Evolutionary conservation across 2,888 invertebrate genomes (phyloP).

Genomic region (Actias luna): DNA sequence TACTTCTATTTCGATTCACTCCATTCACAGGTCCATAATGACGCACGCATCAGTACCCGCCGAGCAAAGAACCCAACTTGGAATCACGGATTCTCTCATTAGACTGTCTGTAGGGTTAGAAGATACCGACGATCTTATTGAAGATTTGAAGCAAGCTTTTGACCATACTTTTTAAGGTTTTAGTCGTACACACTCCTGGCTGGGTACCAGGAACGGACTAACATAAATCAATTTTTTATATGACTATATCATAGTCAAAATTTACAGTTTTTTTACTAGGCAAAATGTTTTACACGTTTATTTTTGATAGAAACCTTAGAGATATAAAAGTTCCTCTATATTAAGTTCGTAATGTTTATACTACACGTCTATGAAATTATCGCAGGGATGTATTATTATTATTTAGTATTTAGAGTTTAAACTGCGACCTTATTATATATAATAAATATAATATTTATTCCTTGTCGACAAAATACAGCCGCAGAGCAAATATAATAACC

Average conservation of each 20-base stretch:
- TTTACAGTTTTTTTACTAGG: background rate
- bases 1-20: background rate
- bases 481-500: background rate
- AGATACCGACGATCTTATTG: slow-evolving; percentile 90
- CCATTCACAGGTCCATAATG: slow-evolving; percentile 89
- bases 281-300: slow-evolving; percentile 2
- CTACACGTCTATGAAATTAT: background rate
- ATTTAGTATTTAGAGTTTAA: background rate
- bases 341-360: background rate
- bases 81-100: slow-evolving; percentile 92
- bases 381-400: background rate
- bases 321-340: slow-evolving; percentile 7
- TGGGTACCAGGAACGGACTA: slow-evolving; percentile 4
- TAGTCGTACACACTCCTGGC: background rate
- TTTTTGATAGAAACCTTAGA: slow-evolving; percentile 17
- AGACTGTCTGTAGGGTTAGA: slow-evolving; percentile 96
- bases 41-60: slow-evolving; percentile 96
- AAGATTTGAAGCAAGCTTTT: slow-evolving; percentile 92
- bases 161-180: slow-evolving; percentile 64
- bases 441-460: background rate
- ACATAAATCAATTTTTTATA: slow-evolving; percentile 13
- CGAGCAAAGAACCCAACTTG: slow-evolving; percentile 85
- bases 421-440: background rate
- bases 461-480: background rate
- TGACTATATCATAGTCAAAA: slow-evolving; percentile 7